Evolutionary conservation across 2,113 vertebrate genomes (phyloP), one percentile per base, ranked within the genome.

Genomic region (Seriola rivoliana): DNA sequence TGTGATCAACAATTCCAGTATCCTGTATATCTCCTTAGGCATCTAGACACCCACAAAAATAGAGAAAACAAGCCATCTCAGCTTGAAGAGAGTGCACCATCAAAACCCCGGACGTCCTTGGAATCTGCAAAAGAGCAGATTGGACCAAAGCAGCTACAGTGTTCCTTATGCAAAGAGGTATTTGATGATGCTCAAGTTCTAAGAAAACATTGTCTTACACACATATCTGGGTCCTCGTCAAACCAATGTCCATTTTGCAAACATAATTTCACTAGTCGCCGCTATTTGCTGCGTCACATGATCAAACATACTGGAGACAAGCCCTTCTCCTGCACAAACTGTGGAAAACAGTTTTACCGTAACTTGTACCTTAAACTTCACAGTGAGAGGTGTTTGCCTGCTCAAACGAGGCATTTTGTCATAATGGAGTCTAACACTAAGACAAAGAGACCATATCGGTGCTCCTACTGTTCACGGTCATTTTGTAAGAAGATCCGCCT

Each of bases 211-310:
- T 91, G 85, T 75, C 85, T 94, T 40, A 88, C 71, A 21, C 95
- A 96, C 62, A 83, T 93, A 79, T 79, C 94, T 11, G 57, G 54
- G n/a, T 81, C 75, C 14, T 85, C 70, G 17, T 76, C 71, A 78
- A 75, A 74, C 55, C 90, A 91, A n/a, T 96, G 95, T 91, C 94
- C 93, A 75, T 94, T 94, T 84, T 96, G 95, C 83, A 92, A 94
- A 36, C n/a, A 8, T 0, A 32, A 40, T 48, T 94, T 92, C 57
- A 69, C 10, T 19, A 73, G 8, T 73, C 93, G 91, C 2, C 82
- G 85, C 17, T 72, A 77, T 78, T 81, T 96, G 63, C 29, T 95
- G 21, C 93, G 92, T 10, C 95, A 96, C 80, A 91, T 95, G 72
- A 58, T 78, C 32, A 85, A 63, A 65, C 95, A 96, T 73, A 92